These are phyloP conservation scores for Rhaphigaster nebulosa DNA, from an alignment of 2,888 invertebrate genomes.

Conservation along the genomic window DNA sequence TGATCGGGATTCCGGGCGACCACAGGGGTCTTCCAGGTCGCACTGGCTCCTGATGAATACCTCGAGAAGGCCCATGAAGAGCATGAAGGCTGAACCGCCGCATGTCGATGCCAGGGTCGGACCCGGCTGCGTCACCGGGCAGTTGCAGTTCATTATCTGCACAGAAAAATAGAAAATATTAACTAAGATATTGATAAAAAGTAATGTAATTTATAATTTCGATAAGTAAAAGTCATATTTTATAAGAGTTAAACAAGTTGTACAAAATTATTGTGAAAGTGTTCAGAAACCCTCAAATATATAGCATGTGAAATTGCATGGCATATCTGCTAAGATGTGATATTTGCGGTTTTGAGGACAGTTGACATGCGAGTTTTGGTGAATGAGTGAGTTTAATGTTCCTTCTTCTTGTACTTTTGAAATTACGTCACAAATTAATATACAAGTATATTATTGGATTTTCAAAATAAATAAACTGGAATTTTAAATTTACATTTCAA, in stretches of 20 bases:
- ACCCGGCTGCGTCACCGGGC: slow-evolving; percentile 84
- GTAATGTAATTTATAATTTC: not conserved
- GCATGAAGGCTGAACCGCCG: slow-evolving; percentile 87
- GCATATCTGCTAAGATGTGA: too few relatives aligned
- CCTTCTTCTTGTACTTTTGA: too few relatives aligned
- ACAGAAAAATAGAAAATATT: not conserved
- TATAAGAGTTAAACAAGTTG: not conserved
- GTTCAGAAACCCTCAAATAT: too few relatives aligned
- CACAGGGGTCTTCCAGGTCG: slow-evolving; percentile 89
- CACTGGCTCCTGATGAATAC: slow-evolving; percentile 89
- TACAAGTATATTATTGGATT: not conserved
- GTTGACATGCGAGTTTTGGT: too few relatives aligned
- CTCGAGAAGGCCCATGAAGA: slow-evolving; percentile 90
- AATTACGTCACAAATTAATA: too few relatives aligned
- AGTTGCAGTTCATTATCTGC: slow-evolving; percentile 76
- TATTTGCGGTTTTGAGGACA: too few relatives aligned
- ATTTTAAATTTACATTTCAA: not conserved
- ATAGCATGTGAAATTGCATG: too few relatives aligned
- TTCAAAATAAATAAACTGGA: not conserved
- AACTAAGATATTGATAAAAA: not conserved
- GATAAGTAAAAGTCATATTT: not conserved
- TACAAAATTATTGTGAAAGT: too few relatives aligned
- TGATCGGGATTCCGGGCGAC: slow-evolving; percentile 73
- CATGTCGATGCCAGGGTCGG: slow-evolving; percentile 88
- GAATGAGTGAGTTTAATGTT: too few relatives aligned